Percentiles rank a stretch among this genome's conserved stretches.
phyloP scores from a whole-genome alignment of 2,888 invertebrate species.

The Globia sparganii region DNA sequence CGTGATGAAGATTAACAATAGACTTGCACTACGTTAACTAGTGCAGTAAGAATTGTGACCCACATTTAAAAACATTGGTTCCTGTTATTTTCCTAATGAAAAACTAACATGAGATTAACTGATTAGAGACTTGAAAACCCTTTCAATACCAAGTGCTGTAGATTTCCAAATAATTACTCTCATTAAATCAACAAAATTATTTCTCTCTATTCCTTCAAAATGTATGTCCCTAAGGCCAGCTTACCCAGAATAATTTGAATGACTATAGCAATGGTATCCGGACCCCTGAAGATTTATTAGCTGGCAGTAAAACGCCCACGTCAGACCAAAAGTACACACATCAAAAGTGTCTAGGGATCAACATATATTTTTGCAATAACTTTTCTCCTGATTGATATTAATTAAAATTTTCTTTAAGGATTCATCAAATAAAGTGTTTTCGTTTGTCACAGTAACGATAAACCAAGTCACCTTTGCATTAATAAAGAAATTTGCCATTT shows the following conservation, averaged over 20 bases:
- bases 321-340: background rate
- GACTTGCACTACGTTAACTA: too few species aligned
- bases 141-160: background rate
- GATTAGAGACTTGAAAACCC: background rate
- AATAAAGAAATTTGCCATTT: too few species aligned
- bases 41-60: background rate
- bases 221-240: background rate
- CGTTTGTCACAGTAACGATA: too few species aligned
- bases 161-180: background rate
- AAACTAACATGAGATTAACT: background rate
- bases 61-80: background rate
- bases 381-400: too few species aligned
- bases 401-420: too few species aligned
- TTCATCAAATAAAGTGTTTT: too few species aligned
- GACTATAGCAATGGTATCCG: conserved; percentile 69
- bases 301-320: conserved; percentile 60
- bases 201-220: background rate
- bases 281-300: conserved; percentile 68
- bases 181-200: conserved; percentile 7
- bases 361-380: too few species aligned
- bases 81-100: background rate
- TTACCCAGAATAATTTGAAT: conserved; percentile 67
- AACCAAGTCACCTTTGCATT: too few species aligned
- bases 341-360: too few species aligned
- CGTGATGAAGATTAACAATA: too few species aligned